phyloP scores from a whole-genome alignment of 2,797 vertebrate genomes.

The Sebastes melanostomus region DNA sequence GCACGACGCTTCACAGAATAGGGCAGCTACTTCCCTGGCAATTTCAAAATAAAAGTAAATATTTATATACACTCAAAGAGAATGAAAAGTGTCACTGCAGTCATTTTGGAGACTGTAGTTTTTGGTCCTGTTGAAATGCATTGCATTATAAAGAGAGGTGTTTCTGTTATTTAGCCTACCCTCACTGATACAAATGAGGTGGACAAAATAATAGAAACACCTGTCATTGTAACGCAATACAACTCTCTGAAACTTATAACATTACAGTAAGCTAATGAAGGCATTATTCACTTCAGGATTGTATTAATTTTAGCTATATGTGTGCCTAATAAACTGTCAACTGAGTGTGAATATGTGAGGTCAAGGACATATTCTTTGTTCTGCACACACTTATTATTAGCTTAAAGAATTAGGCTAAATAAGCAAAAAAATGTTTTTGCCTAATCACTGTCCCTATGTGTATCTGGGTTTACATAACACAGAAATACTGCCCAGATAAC shows the following conservation, averaged over 20 bases:
- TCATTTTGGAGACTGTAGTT: neutral
- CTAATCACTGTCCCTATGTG: neutral
- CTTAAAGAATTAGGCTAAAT: neutral
- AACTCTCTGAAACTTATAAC: neutral
- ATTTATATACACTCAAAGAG: neutral
- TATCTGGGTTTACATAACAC: neutral
- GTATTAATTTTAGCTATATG: neutral
- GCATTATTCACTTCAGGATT: neutral
- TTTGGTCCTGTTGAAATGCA: neutral
- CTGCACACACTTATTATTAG: neutral
- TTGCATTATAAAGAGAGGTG: neutral
- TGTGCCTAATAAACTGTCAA: neutral
- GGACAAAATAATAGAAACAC: neutral
- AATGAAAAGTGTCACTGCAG: neutral
- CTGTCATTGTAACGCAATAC: neutral
- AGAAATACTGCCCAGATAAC: neutral
- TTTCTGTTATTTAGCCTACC: neutral
- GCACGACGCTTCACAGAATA: neutral
- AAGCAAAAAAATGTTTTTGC: neutral
- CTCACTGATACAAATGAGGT: neutral
- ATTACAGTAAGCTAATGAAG: neutral
- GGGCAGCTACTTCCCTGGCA: neutral
- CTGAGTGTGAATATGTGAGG: neutral
- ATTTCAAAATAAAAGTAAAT: slow-evolving; percentile 46
- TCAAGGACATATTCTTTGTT: neutral